Evolutionary conservation across 2,113 vertebrate genomes (phyloP), one percentile per base, ranked within the genome.

Genomic region (Mesitornis unicolor): DNA sequence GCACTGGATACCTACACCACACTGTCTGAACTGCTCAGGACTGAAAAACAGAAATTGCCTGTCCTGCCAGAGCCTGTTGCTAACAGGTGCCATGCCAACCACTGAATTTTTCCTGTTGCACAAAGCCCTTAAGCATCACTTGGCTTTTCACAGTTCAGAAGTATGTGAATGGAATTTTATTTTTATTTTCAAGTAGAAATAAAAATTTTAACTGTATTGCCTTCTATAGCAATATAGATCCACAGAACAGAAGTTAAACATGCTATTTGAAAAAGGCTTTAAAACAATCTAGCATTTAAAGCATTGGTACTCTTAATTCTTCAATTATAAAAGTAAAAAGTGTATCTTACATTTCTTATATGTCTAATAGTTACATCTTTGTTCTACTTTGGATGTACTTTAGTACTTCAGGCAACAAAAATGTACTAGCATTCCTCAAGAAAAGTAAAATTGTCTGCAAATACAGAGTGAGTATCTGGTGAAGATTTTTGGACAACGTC

Each of bases 371-470:
- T 54, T 83, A 80, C 59, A 87, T 47, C 71, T 95, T 93, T 88
- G 63, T 65, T 95, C 50, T 90, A 29, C 60, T 89, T 75, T 90
- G 85, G 48, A 94, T 92, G 67, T 87, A 74, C 35, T 89, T 87
- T 73, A 87, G 36, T 77, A 69, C 92, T 96, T 97, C 84, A 96
- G 95, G 84, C 88, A 98, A 84, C 89, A 73, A 91, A 91, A 96
- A 91, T 92, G 89, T 76, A 93, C 87, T 83, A 97, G 97, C 88
- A 90, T 67, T 71, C 87, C 85, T 94, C 70, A 89, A 83, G 33
- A 92, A 94, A 97, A 94, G 89, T 91, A 89, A 94, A 95, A 64
- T 50, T 76, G 81, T 94, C 82, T 97, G 91, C 89, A 97, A 96
- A 83, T 87, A 91, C 57, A 92, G 64, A 90, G 22, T 70, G 91